These are phyloP conservation scores for Tamias sibiricus DNA, from an alignment of 2,113 vertebrate genomes.

Conservation along the genomic window DNA sequence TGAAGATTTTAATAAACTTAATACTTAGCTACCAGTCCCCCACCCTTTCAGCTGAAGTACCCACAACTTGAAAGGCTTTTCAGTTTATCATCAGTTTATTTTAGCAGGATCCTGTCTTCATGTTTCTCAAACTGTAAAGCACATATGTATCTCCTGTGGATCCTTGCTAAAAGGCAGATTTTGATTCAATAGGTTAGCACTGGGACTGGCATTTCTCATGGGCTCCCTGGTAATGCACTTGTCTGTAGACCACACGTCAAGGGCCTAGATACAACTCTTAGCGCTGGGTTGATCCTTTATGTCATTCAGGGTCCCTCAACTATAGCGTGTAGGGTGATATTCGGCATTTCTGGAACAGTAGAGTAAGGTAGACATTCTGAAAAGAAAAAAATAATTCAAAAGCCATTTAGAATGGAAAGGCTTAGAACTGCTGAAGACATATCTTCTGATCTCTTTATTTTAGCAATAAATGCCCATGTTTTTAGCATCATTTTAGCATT, in stretches of 20 bases:
- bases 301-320: background rate
- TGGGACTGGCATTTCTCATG: background rate
- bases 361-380: background rate
- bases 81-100: background rate
- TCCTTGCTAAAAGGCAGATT: background rate
- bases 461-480: background rate
- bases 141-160: background rate
- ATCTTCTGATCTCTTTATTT: background rate
- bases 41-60: background rate
- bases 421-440: background rate
- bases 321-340: background rate
- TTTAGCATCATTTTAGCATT: background rate
- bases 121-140: background rate
- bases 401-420: background rate
- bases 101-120: background rate
- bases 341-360: background rate
- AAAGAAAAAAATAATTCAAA: constrained; percentile 4
- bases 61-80: background rate
- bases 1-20: background rate
- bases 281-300: background rate
- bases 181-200: background rate
- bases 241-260: background rate
- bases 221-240: background rate
- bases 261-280: background rate
- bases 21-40: background rate